Conservation (phyloP, 2,113 vertebrate species). For the Eonycteris spelaea region DNA sequence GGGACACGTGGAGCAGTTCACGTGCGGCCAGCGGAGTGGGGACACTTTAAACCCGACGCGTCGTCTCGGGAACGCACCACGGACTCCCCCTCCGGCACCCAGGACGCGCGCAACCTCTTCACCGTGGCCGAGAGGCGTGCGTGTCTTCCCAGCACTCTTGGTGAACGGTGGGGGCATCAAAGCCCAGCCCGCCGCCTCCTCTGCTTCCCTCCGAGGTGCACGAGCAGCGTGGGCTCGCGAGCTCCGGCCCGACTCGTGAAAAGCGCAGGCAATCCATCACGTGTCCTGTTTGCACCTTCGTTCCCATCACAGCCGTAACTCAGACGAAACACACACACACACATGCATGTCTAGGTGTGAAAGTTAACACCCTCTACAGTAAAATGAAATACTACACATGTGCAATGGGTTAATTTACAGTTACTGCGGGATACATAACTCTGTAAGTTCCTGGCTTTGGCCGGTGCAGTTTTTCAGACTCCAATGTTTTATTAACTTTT, state of each 20-base stretch:
- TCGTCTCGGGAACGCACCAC: background rate
- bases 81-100: background rate
- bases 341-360: conserved; percentile 46
- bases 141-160: background rate
- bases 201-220: background rate
- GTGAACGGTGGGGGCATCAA: background rate
- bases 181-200: background rate
- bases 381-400: conserved; percentile 69
- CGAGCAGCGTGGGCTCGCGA: background rate
- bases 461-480: conserved; percentile 58
- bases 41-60: background rate
- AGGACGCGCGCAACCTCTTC: background rate
- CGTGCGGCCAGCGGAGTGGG: background rate
- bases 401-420: conserved; percentile 72
- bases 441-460: conserved; percentile 70
- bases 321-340: background rate
- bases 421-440: conserved; percentile 68
- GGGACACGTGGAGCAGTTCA: background rate
- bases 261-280: background rate
- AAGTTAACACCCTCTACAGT: conserved; percentile 64
- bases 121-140: background rate
- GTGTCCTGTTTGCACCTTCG: conserved; percentile 33
- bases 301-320: conserved; percentile 43
- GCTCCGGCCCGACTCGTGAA: background rate
- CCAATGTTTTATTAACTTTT: conserved; percentile 63